Evolutionary conservation across 2,888 invertebrate genomes (phyloP).

Genomic region (Sinhomidia bicolor): DNA sequence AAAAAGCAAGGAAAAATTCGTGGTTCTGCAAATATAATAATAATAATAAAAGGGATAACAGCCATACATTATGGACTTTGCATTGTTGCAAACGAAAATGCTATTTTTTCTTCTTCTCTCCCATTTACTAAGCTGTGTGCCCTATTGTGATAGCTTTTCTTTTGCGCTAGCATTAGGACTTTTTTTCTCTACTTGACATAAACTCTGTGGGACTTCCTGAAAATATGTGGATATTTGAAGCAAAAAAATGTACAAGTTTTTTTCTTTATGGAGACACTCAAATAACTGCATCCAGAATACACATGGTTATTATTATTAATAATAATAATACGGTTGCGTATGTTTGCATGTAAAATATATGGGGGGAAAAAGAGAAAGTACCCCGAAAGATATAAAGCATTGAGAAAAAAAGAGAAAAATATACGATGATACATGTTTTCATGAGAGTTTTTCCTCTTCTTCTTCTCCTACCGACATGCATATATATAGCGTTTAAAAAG

Average conservation of each 20-base stretch:
- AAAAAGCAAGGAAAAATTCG: no score
- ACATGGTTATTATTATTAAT: background rate
- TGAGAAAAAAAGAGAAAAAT: no score
- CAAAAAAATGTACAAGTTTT: background rate
- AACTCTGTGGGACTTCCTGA: background rate
- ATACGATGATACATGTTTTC: background rate
- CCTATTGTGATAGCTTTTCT: background rate
- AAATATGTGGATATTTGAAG: background rate
- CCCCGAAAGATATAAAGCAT: background rate
- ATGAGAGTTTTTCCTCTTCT: no score
- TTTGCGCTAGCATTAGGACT: background rate
- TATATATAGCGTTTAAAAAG: conserved; percentile 5
- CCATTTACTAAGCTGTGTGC: background rate
- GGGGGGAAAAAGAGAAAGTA: background rate
- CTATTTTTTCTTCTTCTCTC: no score
- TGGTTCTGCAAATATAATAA: no score
- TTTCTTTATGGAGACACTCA: background rate
- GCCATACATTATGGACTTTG: no score
- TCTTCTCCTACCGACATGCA: background rate
- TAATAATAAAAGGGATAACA: no score
- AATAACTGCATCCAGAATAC: background rate
- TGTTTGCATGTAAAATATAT: background rate
- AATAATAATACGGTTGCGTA: background rate
- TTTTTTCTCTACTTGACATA: background rate
- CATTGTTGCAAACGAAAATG: no score